Percentiles rank a stretch among this genome's conserved stretches.
phyloP scores from a whole-genome alignment of 2,888 invertebrate species.

The Pocota personata region DNA sequence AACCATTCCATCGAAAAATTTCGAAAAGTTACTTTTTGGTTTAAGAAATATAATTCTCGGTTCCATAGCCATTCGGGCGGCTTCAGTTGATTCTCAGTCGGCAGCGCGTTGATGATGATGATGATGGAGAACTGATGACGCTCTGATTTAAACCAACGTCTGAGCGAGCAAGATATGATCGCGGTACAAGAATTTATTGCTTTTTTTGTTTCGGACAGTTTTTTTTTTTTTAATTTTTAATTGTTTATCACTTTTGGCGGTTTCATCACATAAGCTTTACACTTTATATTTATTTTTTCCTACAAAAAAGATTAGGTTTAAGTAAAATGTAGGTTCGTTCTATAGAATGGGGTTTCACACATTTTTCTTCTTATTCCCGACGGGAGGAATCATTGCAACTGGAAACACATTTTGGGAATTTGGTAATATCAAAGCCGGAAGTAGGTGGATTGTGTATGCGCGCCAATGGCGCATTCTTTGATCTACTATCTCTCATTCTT shows the following conservation, averaged over 20 bases:
- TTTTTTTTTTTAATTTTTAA: constrained; percentile 41
- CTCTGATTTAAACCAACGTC: constrained; percentile 33
- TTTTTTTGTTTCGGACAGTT: neutral
- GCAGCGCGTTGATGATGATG: constrained; percentile 1
- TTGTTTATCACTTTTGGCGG: constrained; percentile 58
- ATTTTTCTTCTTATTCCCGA: constrained; percentile 48
- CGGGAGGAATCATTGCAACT: constrained; percentile 19
- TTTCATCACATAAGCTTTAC: constrained; percentile 42
- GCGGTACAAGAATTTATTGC: constrained; percentile 34
- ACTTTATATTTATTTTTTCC: constrained; percentile 37
- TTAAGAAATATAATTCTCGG: constrained; percentile 70
- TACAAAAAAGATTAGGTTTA: constrained; percentile 27
- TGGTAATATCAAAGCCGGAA: neutral
- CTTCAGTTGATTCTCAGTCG: constrained; percentile 29
- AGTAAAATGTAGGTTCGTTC: constrained; percentile 2
- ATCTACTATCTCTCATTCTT: neutral
- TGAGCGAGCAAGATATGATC: constrained; percentile 37
- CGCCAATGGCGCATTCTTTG: constrained; percentile 32
- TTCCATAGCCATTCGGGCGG: constrained; percentile 68
- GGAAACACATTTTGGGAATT: neutral
- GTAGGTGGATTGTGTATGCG: neutral
- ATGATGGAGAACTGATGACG: constrained; percentile 44
- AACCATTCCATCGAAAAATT: constrained; percentile 69
- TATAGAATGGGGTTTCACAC: constrained; percentile 45
- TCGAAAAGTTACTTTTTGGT: constrained; percentile 70